Base-by-base conservation (phyloP, 2,113 vertebrate species). In the Typhlomys cinereus region DNA sequence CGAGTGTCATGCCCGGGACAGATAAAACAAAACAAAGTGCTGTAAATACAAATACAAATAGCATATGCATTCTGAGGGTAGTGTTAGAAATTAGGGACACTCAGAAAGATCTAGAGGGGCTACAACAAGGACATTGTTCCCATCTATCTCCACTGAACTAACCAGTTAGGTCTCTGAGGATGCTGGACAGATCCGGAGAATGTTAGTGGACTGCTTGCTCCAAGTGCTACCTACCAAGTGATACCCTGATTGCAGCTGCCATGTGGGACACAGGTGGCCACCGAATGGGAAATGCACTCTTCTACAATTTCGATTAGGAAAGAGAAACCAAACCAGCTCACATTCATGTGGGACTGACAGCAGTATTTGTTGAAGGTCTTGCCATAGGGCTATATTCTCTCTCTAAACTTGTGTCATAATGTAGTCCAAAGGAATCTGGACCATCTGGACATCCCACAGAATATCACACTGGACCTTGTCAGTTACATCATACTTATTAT, bases 241-340 rank as follows among this genome's bases (percentile, higher is more conserved):
- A 52, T 70, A 50, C 34, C 27, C 36, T 17, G 41, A n/a, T 31
- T 71, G 41, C 50, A 81, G 54, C n/a, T 76, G 23, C 61, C 31
- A 20, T 85, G 34, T 27, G 61, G 23, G 78, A 78, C 31, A 81
- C 62, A 64, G 39, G 29, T 66, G 62, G 69, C 54, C 31, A 57
- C 34, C 64, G 41, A 88, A 61, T 88, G 78, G 25, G 13, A 23
- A 83, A 94, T 73, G 4, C 8, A 59, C 59, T 90, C 12, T 81
- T 89, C 61, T 88, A 83, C 50, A 54, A 64, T 93, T 83, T 36
- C 92, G 62, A 85, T 88, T 79, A 90, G 54, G 88, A 95, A 73
- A 92, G 39, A 81, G 57, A 50, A 92, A 46, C 54, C 64, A 64
- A 92, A 67, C 64, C 5, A 64, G 39, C 81, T 85, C 69, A 90